Evolutionary conservation across 2,113 vertebrate species (phyloP).

Genomic region (Spermophilus dauricus): DNA sequence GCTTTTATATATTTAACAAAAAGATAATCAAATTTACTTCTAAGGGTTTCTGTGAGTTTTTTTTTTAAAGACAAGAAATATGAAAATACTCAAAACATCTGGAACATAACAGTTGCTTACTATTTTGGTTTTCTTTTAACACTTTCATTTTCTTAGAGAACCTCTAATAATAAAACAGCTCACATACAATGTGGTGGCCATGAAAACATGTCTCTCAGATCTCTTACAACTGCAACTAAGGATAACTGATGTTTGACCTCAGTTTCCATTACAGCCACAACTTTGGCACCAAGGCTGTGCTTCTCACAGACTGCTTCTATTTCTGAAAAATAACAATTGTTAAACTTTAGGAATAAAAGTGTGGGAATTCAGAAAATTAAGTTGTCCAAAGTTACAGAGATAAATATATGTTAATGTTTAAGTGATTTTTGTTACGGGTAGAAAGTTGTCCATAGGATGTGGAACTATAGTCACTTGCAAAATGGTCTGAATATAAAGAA

Average conservation of each 20-base stretch:
- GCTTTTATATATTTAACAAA: not conserved
- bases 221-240: not conserved
- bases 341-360: not conserved
- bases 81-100: not conserved
- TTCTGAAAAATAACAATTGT: not conserved
- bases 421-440: not conserved
- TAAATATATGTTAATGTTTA: not conserved
- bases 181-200: not conserved
- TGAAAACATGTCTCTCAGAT: not conserved
- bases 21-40: not conserved
- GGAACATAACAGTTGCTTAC: not conserved
- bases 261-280: not conserved
- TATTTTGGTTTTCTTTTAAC: not conserved
- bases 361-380: constrained; percentile 11
- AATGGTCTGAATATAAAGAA: not conserved
- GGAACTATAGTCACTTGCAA: not conserved
- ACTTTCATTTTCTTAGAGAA: not conserved
- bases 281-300: not conserved
- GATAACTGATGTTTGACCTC: not conserved
- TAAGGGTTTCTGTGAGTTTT: not conserved
- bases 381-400: not conserved
- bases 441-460: not conserved
- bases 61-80: not conserved
- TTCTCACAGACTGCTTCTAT: not conserved
- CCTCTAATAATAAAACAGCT: constrained; percentile 10